Percentiles rank a stretch among this genome's conserved stretches.
phyloP scores from a whole-genome alignment of 2,797 vertebrate species.

The Arrhamphus sclerolepis region DNA sequence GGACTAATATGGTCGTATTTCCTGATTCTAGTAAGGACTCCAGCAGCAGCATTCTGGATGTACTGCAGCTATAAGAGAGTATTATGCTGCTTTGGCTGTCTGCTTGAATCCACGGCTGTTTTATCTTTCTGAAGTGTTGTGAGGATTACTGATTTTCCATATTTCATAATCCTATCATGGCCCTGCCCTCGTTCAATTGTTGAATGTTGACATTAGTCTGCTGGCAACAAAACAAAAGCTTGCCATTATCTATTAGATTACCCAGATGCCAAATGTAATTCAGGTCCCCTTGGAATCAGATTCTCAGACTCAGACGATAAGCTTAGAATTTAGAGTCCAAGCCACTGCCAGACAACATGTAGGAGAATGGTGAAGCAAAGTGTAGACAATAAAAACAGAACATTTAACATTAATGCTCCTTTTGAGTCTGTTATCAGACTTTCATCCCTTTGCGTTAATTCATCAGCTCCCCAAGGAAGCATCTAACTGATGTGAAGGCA shows the following conservation, averaged over 20 bases:
- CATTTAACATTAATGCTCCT: slow-evolving; percentile 24
- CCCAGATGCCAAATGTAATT: slow-evolving; percentile 68
- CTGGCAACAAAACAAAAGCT: slow-evolving; percentile 52
- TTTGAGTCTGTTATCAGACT: slow-evolving; percentile 24
- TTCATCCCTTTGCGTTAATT: slow-evolving; percentile 32
- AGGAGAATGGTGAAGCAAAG: slow-evolving; percentile 19
- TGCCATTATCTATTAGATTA: slow-evolving; percentile 67
- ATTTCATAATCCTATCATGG: slow-evolving; percentile 66
- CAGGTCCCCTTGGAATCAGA: slow-evolving; percentile 51
- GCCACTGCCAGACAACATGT: slow-evolving; percentile 25
- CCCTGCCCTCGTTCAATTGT: slow-evolving; percentile 42
- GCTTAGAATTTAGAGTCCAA: slow-evolving; percentile 28
- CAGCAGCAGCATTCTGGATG: no score
- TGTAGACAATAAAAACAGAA: slow-evolving; percentile 31
- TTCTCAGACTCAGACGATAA: slow-evolving; percentile 61
- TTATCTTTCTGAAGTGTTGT: slow-evolving; percentile 43
- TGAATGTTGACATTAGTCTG: slow-evolving; percentile 48
- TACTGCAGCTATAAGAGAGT: no score
- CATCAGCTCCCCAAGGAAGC: slow-evolving; percentile 35
- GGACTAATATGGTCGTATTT: no score
- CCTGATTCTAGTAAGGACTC: no score
- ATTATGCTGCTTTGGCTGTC: slow-evolving; percentile 17
- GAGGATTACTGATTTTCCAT: slow-evolving; percentile 59
- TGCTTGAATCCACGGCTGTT: slow-evolving; percentile 23
- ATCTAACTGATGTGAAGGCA: slow-evolving; percentile 31